These are phyloP conservation scores for Drosophila teissieri DNA, from an alignment of 1,140 invertebrate genomes.

Conservation along the genomic window DNA sequence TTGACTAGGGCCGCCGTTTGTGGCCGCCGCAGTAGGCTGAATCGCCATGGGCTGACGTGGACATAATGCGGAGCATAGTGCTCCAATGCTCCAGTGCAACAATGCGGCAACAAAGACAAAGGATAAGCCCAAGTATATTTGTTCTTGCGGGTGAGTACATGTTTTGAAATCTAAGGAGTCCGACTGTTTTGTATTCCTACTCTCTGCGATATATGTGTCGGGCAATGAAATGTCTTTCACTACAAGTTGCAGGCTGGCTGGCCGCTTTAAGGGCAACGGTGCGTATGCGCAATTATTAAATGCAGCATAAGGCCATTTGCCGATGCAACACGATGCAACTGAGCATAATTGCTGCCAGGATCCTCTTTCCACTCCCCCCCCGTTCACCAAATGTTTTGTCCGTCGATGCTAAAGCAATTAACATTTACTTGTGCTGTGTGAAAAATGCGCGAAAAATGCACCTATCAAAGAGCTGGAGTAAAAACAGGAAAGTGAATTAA, in stretches of 20 bases:
- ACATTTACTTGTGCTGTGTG: constrained; percentile 36
- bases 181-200: constrained; percentile 28
- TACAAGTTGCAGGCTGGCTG: constrained; percentile 46
- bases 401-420: constrained; percentile 49
- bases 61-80: constrained; percentile 58
- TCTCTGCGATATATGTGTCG: constrained; percentile 33
- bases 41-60: constrained; percentile 48
- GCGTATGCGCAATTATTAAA: constrained; percentile 82
- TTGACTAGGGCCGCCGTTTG: constrained; percentile 67
- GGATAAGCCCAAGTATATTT: constrained; percentile 41
- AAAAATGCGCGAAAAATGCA: constrained; percentile 48
- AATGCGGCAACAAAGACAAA: constrained; percentile 43
- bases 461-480: neutral
- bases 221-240: constrained; percentile 61
- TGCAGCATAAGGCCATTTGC: constrained; percentile 66
- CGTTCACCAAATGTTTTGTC: constrained; percentile 45
- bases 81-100: constrained; percentile 34
- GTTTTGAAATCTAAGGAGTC: constrained; percentile 37
- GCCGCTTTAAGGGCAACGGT: constrained; percentile 68
- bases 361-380: neutral
- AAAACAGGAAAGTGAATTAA: neutral
- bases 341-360: constrained; percentile 66
- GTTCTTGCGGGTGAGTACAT: constrained; percentile 22
- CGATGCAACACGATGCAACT: constrained; percentile 55
- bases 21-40: constrained; percentile 34